A percentile compares a stretch with the other conserved stretches of the same genome.
Conservation (phyloP, 2,113 vertebrate genomes). For the Sinocyclocheilus maitianheensis region DNA sequence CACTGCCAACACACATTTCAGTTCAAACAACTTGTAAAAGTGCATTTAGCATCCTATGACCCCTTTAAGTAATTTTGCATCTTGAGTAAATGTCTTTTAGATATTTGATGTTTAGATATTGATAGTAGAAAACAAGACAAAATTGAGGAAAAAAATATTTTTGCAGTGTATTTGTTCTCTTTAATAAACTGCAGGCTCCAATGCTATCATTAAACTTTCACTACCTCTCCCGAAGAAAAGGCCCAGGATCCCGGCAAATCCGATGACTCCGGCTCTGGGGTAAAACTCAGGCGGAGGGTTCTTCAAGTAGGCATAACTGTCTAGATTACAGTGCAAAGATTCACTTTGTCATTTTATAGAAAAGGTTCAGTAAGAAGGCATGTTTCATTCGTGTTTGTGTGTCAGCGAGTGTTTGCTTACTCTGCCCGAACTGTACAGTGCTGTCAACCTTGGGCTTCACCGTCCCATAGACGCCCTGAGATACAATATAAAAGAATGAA, state of each 20-base stretch:
- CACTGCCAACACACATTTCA: too few relatives aligned
- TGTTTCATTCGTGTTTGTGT: neutral
- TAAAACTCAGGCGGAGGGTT: slow-evolving; percentile 90
- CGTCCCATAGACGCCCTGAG: slow-evolving; percentile 73
- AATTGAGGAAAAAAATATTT: too few relatives aligned
- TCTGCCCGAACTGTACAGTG: slow-evolving; percentile 76
- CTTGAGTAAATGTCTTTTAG: too few relatives aligned
- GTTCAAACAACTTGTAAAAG: too few relatives aligned
- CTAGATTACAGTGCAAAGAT: slow-evolving; percentile 67
- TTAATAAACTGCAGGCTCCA: too few relatives aligned
- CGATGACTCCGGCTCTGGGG: slow-evolving; percentile 90
- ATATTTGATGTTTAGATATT: too few relatives aligned
- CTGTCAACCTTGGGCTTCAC: slow-evolving; percentile 82
- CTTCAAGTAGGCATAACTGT: slow-evolving; percentile 80
- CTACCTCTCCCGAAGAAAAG: slow-evolving; percentile 86
- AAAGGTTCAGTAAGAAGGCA: neutral
- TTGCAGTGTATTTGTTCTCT: too few relatives aligned
- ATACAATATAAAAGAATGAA: neutral
- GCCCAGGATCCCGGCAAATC: slow-evolving; percentile 87
- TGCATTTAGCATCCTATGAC: too few relatives aligned
- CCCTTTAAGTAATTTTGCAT: too few relatives aligned
- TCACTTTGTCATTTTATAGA: too few relatives aligned
- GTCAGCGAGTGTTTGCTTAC: slow-evolving; percentile 61
- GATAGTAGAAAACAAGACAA: too few relatives aligned
- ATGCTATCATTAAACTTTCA: neutral